Base-by-base conservation (phyloP, 2,797 vertebrate genomes). In the Hydrocynus forskahlii region DNA sequence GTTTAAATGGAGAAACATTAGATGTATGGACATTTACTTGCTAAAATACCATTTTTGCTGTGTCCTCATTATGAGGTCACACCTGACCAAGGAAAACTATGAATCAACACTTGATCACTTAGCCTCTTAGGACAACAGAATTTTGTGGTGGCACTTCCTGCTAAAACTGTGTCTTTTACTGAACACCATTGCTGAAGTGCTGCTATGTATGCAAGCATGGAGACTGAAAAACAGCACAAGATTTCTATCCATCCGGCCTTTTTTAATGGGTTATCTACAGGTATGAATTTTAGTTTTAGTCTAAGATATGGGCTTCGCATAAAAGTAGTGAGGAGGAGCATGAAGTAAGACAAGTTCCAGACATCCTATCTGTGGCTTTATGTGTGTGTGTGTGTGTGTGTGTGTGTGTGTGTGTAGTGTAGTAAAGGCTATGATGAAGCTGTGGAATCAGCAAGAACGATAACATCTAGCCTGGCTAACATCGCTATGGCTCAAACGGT, bases 401-500 rank as follows among this genome's bases (percentile, higher is more conserved):
- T 48, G 45, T 48, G 45, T 48, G 45, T 48, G 9, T 10, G 57
- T 69, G 72, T 52, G 25, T 69, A 48, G 21, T 19, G 54, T 69
- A 75, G 63, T 69, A 17, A 35, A 71, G 67, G 29, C 54, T 19
- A 21, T 68, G 40, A 75, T 75, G 60, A 68, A 75, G 71, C 52
- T 80, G 40, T 55, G 64, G 63, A 75, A n/a, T 81, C 40, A 23
- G 59, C 25, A 38, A 83, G 71, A 17, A 68, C 29, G 79, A 86
- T 84, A 84, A 74, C 55, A 86, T 76, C 35, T 52, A 21, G 23
- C 67, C 82, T 86, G 85, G 77, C 74, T 73, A 75, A 77, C 52
- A 67, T 84, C 74, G 68, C 64, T 69, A 60, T 55, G 19, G 38
- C 80, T 76, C 72, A 55, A 48, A 25, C 55, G 67, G 74, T 64